Evolutionary conservation across 2,888 invertebrate species (phyloP), one percentile per base, ranked within the genome.

Genomic region (Suillia variegata): DNA sequence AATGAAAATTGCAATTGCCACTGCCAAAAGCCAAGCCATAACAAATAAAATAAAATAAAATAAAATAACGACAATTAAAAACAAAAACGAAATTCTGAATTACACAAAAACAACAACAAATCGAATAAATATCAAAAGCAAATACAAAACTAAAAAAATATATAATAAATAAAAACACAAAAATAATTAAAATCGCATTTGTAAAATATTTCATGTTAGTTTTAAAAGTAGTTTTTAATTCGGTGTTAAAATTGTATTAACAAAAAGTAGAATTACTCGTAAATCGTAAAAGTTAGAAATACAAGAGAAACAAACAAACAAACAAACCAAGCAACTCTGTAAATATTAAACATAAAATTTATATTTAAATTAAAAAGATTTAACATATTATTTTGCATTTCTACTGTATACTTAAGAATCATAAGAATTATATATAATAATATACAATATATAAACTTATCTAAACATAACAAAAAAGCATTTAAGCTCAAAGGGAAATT

Each of bases 181-280:
- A n/a, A n/a, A n/a, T n/a, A n/a, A n/a, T n/a, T n/a, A n/a, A 68
- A 68, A 52, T 22, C 63, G n/a, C 71, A 74, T 72, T 76, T 78
- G 77, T 77, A 78, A 77, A 79, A 71, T 75, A 76, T 75, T 78
- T 72, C 67, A 65, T 61, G 58, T 62, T 64, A 34, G 20, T 33
- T 42, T 52, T 42, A 45, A 54, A 18, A 54, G 4, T 20, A 45
- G 15, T 56, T 59, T 52, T n/a, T n/a, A n/a, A n/a, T n/a, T n/a
- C n/a, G n/a, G n/a, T n/a, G n/a, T n/a, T n/a, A 59, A 54, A 56
- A 48, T 48, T 21, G 38, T 47, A 49, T 22, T 45, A 13, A 55
- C 10, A 26, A 54, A 59, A 49, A 31, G 50, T 34, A 57, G 20
- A 54, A 58, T 13, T 45, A 45, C 18, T 45, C 18, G 3, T 18